Evolutionary conservation across 2,797 vertebrate genomes (phyloP).

Genomic region (Tapera naevia): DNA sequence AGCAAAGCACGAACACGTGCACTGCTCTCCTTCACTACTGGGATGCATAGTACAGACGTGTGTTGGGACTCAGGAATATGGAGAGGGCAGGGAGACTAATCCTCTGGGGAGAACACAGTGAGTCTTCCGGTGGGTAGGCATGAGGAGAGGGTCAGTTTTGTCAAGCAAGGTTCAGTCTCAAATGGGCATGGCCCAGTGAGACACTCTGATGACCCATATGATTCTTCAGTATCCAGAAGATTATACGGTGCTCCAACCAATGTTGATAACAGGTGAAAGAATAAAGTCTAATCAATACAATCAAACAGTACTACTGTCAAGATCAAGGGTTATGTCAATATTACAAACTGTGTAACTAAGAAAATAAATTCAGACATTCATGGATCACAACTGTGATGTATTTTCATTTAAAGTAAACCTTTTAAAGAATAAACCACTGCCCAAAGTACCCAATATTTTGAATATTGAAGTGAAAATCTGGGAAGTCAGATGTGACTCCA

Average conservation of each 20-base stretch:
- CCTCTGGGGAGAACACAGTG: neutral
- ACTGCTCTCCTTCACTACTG: too few relatives aligned
- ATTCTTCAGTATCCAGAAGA: neutral
- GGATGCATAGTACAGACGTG: too few relatives aligned
- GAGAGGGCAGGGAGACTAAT: neutral
- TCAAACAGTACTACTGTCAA: neutral
- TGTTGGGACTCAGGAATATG: neutral
- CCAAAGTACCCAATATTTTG: neutral
- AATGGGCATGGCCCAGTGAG: neutral
- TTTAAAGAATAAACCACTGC: neutral
- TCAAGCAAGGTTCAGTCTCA: neutral
- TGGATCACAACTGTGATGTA: neutral
- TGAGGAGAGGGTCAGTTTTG: neutral
- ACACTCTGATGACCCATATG: neutral
- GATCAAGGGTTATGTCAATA: neutral
- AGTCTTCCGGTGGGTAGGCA: neutral
- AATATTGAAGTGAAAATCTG: neutral
- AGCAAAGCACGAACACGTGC: too few relatives aligned
- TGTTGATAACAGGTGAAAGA: neutral
- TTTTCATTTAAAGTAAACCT: neutral
- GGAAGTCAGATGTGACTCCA: rapidly evolving
- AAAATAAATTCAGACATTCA: neutral
- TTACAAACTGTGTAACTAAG: neutral
- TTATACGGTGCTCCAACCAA: neutral
- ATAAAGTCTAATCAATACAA: neutral